These are phyloP conservation scores for Mormoops blainvillei DNA, from an alignment of 2,113 vertebrate species.

Conservation along the genomic window DNA sequence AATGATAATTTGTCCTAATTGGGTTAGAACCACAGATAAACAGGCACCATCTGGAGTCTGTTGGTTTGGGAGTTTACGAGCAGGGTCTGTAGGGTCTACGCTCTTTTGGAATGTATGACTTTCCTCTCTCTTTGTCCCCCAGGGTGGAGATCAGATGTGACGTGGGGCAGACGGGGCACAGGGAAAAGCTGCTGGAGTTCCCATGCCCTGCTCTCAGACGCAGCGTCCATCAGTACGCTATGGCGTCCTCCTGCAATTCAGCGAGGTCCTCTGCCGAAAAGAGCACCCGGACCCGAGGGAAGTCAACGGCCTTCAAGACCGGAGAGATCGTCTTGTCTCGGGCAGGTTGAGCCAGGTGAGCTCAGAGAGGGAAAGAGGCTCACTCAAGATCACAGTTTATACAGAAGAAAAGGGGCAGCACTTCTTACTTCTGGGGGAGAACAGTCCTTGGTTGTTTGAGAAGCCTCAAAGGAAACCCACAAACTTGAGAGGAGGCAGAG, in stretches of 20 bases:
- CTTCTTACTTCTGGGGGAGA: not conserved
- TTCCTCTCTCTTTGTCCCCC: not conserved
- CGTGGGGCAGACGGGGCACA: accelerated
- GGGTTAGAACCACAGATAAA: constrained; percentile 69
- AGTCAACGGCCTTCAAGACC: not conserved
- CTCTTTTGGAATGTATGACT: not conserved
- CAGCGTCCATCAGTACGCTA: accelerated
- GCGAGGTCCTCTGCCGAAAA: not conserved
- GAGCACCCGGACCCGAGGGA: not conserved
- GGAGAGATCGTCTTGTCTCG: not conserved
- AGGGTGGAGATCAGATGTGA: not conserved
- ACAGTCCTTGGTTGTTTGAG: not conserved
- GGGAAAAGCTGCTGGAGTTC: no score
- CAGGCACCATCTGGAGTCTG: constrained; percentile 61
- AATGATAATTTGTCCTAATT: constrained; percentile 71
- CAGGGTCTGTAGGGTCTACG: not conserved
- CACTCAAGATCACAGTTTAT: not conserved
- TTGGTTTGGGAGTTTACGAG: not conserved
- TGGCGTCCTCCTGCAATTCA: not conserved
- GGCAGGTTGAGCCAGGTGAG: not conserved
- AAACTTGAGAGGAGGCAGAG: not conserved
- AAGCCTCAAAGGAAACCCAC: not conserved
- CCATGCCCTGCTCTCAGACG: not conserved
- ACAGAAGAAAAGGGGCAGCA: not conserved
- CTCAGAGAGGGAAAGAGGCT: not conserved